Conservation (phyloP, 2,888 invertebrate species). For the Drosophila anomalata region DNA sequence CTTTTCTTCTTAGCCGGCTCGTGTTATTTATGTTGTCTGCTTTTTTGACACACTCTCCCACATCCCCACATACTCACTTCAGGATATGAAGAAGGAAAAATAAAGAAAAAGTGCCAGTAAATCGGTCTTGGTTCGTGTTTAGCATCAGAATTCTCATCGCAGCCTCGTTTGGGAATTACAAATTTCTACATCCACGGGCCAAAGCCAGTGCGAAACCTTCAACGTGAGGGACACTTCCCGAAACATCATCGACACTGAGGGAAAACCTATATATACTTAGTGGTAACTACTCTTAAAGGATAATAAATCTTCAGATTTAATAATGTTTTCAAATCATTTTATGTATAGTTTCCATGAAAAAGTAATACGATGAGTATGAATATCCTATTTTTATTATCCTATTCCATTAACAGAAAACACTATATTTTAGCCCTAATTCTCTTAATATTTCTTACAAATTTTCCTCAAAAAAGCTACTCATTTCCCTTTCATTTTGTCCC, state of each 20-base stretch:
- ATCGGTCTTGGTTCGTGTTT: constrained; percentile 71
- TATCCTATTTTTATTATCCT: too few relatives aligned
- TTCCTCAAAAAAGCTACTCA: not conserved
- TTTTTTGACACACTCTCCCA: constrained; percentile 44
- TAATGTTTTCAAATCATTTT: too few relatives aligned
- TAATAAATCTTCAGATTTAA: too few relatives aligned
- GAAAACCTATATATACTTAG: not conserved
- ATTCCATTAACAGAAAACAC: not conserved
- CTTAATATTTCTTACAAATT: not conserved
- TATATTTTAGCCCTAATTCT: not conserved
- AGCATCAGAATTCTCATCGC: constrained; percentile 64
- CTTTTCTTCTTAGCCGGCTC: constrained; percentile 40
- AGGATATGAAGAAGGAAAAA: constrained; percentile 27
- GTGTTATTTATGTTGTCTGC: constrained; percentile 74
- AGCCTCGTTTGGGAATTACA: constrained; percentile 62
- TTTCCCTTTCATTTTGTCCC: constrained; percentile 1
- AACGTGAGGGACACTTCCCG: constrained; percentile 17
- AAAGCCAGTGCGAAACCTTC: constrained; percentile 19
- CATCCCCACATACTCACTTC: not conserved
- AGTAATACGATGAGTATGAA: too few relatives aligned
- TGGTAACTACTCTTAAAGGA: not conserved
- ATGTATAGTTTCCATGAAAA: too few relatives aligned
- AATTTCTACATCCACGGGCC: constrained; percentile 32
- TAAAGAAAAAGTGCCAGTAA: constrained; percentile 61
- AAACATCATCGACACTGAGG: constrained; percentile 11